Percentiles rank a stretch among this genome's conserved stretches.
phyloP scores from a whole-genome alignment of 2,797 vertebrate genomes.

The Tauraco hartlaubi region DNA sequence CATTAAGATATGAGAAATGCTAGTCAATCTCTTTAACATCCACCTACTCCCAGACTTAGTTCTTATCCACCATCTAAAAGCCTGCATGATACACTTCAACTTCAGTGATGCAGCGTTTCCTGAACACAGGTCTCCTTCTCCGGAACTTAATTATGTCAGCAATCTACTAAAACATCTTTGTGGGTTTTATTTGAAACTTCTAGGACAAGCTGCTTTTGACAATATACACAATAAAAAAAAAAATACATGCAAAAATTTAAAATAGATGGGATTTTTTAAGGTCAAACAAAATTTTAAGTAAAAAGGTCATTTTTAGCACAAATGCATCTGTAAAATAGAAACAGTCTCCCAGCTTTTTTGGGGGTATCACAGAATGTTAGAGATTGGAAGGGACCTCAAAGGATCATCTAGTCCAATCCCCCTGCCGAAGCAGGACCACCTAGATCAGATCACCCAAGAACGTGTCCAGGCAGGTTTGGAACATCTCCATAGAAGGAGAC shows the following conservation, averaged over 20 bases:
- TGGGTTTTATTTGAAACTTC: neutral
- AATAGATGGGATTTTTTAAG: neutral
- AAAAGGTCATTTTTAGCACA: neutral
- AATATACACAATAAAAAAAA: neutral
- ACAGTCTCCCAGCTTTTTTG: neutral
- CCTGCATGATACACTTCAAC: neutral
- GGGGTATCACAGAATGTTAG: no score
- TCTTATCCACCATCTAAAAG: neutral
- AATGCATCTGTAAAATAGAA: neutral
- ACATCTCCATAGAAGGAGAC: no score
- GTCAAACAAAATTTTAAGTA: neutral
- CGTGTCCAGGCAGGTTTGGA: no score
- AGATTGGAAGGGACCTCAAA: no score
- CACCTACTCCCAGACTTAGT: neutral
- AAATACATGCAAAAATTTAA: neutral
- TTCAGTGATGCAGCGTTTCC: neutral
- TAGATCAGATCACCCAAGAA: no score
- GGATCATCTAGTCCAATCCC: no score
- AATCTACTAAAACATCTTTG: neutral
- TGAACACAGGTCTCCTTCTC: neutral
- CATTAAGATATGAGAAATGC: accelerated
- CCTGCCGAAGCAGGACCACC: no score
- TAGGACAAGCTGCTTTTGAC: neutral
- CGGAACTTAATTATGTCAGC: neutral
- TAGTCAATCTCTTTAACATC: neutral